phyloP scores from a whole-genome alignment of 2,888 invertebrate species.

The Athalia cordata region DNA sequence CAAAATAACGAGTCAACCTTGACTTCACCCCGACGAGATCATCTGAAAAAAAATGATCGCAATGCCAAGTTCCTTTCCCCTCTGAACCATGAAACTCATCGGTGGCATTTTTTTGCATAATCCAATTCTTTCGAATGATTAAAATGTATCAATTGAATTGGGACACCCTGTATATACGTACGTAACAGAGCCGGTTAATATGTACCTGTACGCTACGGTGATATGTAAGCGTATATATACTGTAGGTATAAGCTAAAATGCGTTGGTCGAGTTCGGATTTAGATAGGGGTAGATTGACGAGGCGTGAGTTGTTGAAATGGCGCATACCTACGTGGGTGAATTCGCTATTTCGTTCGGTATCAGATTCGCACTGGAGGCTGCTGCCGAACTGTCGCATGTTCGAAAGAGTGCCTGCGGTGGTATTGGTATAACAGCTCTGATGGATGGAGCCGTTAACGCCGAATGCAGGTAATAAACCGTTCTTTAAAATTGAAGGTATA shows the following conservation, averaged over 20 bases:
- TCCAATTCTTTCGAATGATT: no score
- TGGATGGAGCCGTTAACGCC: constrained; percentile 42
- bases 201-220: background rate
- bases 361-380: constrained; percentile 18
- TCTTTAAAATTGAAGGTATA: constrained; percentile 13
- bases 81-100: no score
- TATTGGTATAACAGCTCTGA: constrained; percentile 9
- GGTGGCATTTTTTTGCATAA: no score
- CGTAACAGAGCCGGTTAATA: no score
- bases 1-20: no score
- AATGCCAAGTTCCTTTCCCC: no score
- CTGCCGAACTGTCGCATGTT: constrained; percentile 21
- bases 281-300: constrained; percentile 40
- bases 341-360: constrained; percentile 34
- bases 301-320: constrained; percentile 42
- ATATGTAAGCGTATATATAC: no score
- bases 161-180: background rate
- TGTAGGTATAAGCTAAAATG: background rate
- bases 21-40: no score
- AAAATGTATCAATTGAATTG: background rate
- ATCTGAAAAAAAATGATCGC: no score
- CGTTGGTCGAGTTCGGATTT: constrained; percentile 32
- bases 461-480: constrained; percentile 28
- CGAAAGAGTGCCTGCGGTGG: constrained; percentile 32
- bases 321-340: background rate